Evolutionary conservation across 1,140 invertebrate genomes (phyloP).

Genomic region (Babylonia areolata): DNA sequence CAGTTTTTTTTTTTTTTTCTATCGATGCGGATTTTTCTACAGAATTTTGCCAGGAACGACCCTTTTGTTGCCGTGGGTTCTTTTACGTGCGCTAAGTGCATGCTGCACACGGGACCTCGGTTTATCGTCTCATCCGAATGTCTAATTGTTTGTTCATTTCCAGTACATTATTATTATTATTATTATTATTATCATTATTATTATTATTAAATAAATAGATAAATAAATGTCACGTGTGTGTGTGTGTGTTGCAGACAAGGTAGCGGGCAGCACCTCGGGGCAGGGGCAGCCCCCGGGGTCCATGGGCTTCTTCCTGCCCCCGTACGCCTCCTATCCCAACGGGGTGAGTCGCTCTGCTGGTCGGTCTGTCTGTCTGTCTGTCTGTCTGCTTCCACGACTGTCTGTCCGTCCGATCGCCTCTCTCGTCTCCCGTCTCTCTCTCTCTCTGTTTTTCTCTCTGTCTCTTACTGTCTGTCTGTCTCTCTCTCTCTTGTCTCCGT

Average conservation of each 20-base stretch:
- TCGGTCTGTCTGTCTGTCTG: background rate
- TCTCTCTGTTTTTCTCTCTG: background rate
- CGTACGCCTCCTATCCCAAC: conserved; percentile 50
- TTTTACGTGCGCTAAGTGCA: too few species aligned
- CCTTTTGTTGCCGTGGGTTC: too few species aligned
- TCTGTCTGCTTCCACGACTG: background rate
- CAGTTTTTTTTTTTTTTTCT: too few species aligned
- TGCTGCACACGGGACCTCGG: too few species aligned
- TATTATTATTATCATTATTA: too few species aligned
- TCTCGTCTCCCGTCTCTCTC: too few species aligned
- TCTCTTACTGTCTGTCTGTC: background rate
- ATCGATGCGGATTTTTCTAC: too few species aligned
- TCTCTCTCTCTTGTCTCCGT: background rate
- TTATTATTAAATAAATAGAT: too few species aligned
- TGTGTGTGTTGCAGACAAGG: conserved; percentile 49
- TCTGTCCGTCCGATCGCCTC: background rate
- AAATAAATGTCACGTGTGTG: background rate
- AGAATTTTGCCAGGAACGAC: too few species aligned
- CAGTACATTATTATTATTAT: too few species aligned
- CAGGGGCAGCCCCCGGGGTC: conserved; percentile 48
- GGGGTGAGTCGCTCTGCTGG: conserved; percentile 31
- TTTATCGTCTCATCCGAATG: too few species aligned
- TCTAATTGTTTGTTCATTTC: too few species aligned
- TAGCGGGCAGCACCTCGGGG: conserved; percentile 35
- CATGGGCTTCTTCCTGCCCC: conserved; percentile 51